Evolutionary conservation across 2,888 invertebrate species (phyloP).

Genomic region (Ligdia adustata): DNA sequence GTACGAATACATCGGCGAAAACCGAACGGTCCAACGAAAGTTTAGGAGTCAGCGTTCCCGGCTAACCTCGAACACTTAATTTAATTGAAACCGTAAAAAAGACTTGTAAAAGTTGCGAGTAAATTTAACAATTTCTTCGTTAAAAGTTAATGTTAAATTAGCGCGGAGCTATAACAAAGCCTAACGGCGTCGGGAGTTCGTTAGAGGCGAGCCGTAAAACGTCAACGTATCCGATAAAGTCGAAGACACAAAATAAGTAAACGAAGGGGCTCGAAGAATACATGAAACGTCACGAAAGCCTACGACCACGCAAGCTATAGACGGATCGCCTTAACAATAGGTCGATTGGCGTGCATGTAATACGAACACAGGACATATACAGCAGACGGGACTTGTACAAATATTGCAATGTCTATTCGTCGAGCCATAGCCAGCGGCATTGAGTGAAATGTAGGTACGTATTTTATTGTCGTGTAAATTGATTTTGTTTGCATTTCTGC

Average conservation of each 20-base stretch:
- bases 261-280: conserved; percentile 39
- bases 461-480: conserved; percentile 19
- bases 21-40: conserved; percentile 37
- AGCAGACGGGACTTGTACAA: conserved; percentile 14
- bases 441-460: conserved; percentile 9
- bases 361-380: conserved; percentile 61
- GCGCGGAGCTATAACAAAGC: conserved; percentile 36
- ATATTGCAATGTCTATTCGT: conserved; percentile 8
- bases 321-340: conserved; percentile 36
- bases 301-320: conserved; percentile 52
- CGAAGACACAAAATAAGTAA: conserved; percentile 45
- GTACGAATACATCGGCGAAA: conserved; percentile 40
- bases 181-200: conserved; percentile 25
- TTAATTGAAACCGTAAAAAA: conserved; percentile 39
- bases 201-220: conserved; percentile 60
- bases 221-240: conserved; percentile 52
- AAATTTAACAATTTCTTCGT: conserved; percentile 17
- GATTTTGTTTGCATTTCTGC: not conserved
- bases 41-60: conserved; percentile 42
- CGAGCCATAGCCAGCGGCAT: conserved; percentile 1
- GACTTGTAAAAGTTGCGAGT: conserved; percentile 23
- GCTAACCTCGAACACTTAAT: conserved; percentile 46
- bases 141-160: conserved; percentile 35
- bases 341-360: conserved; percentile 47
- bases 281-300: conserved; percentile 52